phyloP scores from a whole-genome alignment of 2,888 invertebrate species.

The Polyommatus iphigenia region DNA sequence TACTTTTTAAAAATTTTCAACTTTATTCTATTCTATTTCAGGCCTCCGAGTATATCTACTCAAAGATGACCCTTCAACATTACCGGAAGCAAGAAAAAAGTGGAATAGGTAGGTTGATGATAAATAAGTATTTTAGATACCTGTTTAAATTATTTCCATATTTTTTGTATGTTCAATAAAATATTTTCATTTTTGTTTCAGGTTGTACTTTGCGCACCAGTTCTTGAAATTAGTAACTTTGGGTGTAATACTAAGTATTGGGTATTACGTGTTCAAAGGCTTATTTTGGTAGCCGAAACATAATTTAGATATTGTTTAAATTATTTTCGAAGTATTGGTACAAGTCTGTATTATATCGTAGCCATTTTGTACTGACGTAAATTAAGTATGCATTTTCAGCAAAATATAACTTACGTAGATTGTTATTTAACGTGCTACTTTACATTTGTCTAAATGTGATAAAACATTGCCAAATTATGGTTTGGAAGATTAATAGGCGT shows the following conservation, averaged over 20 bases:
- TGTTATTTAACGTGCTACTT: background rate
- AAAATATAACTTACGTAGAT: background rate
- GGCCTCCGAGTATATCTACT: constrained; percentile 89
- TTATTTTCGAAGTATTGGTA: background rate
- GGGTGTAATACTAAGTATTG: constrained; percentile 49
- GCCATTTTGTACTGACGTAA: background rate
- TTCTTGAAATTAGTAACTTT: constrained; percentile 57
- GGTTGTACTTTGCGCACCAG: constrained; percentile 72
- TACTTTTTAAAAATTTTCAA: no score
- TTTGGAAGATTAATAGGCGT: background rate
- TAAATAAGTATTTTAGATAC: background rate
- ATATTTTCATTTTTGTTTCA: constrained; percentile 52
- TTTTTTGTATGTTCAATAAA: background rate
- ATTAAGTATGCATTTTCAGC: background rate
- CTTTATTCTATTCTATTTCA: constrained; percentile 46
- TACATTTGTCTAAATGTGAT: constrained; percentile 1
- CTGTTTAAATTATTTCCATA: background rate
- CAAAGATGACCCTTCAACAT: constrained; percentile 88
- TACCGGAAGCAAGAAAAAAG: constrained; percentile 84
- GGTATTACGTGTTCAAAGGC: constrained; percentile 49
- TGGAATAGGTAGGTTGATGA: constrained; percentile 70
- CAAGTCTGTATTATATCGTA: background rate
- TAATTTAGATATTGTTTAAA: background rate
- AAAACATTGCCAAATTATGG: background rate
- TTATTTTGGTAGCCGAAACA: constrained; percentile 33